Evolutionary conservation across 2,888 invertebrate genomes (phyloP).

Genomic region (Drosophila planitibia): DNA sequence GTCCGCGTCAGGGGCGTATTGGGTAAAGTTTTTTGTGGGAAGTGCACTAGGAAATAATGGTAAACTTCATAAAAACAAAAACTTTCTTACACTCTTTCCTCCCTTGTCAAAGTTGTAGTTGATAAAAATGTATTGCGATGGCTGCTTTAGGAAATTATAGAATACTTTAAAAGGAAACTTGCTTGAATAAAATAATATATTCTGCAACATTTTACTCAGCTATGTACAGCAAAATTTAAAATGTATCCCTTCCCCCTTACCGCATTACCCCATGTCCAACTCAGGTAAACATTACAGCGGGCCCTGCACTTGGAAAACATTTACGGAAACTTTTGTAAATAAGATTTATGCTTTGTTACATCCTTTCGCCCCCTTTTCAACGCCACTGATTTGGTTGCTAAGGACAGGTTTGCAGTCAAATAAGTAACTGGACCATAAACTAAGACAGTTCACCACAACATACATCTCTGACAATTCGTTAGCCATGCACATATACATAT

Average conservation of each 20-base stretch:
- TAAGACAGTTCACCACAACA: slow-evolving; percentile 36
- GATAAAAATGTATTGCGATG: neutral
- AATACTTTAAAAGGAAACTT: neutral
- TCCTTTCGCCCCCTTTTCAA: neutral
- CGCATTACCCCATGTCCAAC: neutral
- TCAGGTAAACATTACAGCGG: neutral
- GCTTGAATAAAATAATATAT: neutral
- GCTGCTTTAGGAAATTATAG: neutral
- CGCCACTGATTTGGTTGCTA: slow-evolving; percentile 47
- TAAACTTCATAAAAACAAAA: neutral
- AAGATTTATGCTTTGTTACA: neutral
- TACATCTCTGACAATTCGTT: slow-evolving; percentile 15
- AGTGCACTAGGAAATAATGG: neutral
- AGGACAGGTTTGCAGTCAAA: slow-evolving; percentile 42
- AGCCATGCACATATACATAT: neutral
- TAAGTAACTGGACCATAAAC: slow-evolving; percentile 61
- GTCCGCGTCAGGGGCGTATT: slow-evolving; percentile 15
- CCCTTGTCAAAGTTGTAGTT: neutral
- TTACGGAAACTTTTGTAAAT: neutral
- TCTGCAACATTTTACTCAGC: neutral
- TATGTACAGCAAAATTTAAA: neutral
- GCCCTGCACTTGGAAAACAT: neutral
- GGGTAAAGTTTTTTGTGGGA: neutral
- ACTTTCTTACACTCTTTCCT: neutral
- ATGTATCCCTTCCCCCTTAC: too few species aligned